A percentile compares a stretch with the other conserved stretches of the same genome.
phyloP scores from a whole-genome alignment of 2,888 invertebrate species.

The Drosophila falleni region DNA sequence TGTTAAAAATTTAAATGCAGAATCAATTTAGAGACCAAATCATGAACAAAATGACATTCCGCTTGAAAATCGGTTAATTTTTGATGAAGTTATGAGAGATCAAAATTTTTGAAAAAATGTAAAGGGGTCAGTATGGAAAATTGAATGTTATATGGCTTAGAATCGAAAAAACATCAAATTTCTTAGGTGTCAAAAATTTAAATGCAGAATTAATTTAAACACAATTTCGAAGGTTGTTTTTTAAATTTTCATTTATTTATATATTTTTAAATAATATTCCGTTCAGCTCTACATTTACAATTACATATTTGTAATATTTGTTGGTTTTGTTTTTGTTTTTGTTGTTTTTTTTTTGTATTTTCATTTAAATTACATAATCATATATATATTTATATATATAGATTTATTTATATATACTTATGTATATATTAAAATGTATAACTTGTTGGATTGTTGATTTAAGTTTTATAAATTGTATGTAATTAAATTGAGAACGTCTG shows the following conservation, averaged over 20 bases:
- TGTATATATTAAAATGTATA: slow-evolving; percentile 75
- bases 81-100: no score
- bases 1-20: no score
- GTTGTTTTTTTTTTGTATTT: slow-evolving; percentile 38
- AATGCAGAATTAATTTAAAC: no score
- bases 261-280: slow-evolving; percentile 77
- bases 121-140: no score
- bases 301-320: slow-evolving; percentile 77
- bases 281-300: slow-evolving; percentile 82
- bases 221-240: slow-evolving; percentile 1
- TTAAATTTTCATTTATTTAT: slow-evolving; percentile 69
- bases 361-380: slow-evolving; percentile 67
- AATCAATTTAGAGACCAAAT: no score
- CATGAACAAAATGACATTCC: no score
- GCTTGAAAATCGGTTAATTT: no score
- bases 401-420: slow-evolving; percentile 59
- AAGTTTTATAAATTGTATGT: slow-evolving; percentile 54
- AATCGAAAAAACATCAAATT: no score
- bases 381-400: slow-evolving; percentile 47
- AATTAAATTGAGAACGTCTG: slow-evolving; percentile 64
- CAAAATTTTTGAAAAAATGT: no score
- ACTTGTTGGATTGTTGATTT: slow-evolving; percentile 62
- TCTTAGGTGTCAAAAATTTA: no score
- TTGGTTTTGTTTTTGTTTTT: slow-evolving; percentile 45
- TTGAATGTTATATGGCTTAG: no score